phyloP scores from a whole-genome alignment of 2,113 vertebrate species.

The Brachypodius melanocephalos region DNA sequence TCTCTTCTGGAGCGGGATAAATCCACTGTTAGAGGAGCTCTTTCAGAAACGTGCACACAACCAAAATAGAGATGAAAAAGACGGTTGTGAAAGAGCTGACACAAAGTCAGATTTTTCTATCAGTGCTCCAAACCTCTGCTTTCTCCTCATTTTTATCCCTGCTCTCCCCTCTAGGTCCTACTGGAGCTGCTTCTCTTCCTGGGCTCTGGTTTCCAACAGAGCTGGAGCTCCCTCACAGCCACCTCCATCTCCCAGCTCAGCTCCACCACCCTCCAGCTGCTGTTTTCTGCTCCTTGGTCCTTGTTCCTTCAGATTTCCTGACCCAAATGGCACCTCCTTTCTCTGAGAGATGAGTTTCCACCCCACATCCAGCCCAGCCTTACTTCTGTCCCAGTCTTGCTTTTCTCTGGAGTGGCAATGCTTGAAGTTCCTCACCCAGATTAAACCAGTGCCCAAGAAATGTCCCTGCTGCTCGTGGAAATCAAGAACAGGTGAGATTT shows the following conservation, averaged over 20 bases:
- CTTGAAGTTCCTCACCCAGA: background rate
- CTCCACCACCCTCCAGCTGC: background rate
- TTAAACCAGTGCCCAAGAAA: background rate
- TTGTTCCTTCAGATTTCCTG: background rate
- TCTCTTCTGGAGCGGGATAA: background rate
- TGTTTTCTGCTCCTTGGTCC: background rate
- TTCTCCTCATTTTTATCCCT: background rate
- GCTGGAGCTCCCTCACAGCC: background rate
- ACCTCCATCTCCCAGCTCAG: background rate
- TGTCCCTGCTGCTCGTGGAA: background rate
- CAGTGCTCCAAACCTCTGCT: background rate
- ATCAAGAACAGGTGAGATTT: background rate
- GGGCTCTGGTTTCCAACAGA: background rate
- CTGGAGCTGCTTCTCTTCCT: background rate
- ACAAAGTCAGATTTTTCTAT: background rate
- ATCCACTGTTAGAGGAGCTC: background rate
- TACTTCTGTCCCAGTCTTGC: background rate
- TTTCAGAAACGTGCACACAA: background rate
- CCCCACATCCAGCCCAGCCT: background rate
- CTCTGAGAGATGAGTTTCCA: background rate
- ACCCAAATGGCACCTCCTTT: background rate
- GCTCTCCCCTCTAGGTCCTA: background rate
- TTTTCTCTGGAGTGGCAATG: fast-evolving
- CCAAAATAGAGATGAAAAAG: background rate
- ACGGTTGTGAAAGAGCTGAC: background rate